Base-by-base conservation (phyloP, 2,888 invertebrate species). In the Cantharis rufa region DNA sequence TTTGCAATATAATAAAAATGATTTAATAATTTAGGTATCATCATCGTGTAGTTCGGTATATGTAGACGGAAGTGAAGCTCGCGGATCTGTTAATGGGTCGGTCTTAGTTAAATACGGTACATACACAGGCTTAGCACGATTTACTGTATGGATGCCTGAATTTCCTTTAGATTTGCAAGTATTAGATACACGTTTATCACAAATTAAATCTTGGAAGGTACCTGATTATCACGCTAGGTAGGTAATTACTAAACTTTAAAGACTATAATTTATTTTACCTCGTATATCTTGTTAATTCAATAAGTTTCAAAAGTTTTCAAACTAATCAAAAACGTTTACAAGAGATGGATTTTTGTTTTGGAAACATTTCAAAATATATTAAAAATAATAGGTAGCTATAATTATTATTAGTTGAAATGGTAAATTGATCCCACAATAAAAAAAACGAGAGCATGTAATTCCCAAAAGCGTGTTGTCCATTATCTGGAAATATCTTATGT, bases 71-170 rank as follows among this genome's bases (percentile, higher is more conserved):
- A 96, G 97, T 7, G 98, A 98, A 89, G 95, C 96, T 78, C 92
- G 97, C 1, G 98, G 98, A 15, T 97, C 97, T 0, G 95, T 96
- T 62, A 98, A 98, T 86, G 98, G 97, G 1, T 96, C 97, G 0
- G 95, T 98, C 32, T 92, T 97, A 72, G 97, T 98, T 71, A 96
- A 96, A 87, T 96, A 96, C 85, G 98, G 96, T 27, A 96, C 96
- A 1, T 96, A 96, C 88, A 95, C 94, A 21, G 97, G 97, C 13
- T 89, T 95, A 79, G 96, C 97, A 2, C 92, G 94, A 78, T 96
- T 98, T 87, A 95, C 95, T 15, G 98, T 98, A 1, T 98, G 98
- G 98, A 96, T 97, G 94, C 98, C 98, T 0, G 97, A 98, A 87
- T 94, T 97, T 85, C 96, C 97, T 0, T 90, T 98, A 75, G 96